Percentiles rank a stretch among this genome's conserved stretches.
These are phyloP conservation scores for Onychostoma macrolepis DNA, from an alignment of 2,113 vertebrate species.

Conservation along the genomic window DNA sequence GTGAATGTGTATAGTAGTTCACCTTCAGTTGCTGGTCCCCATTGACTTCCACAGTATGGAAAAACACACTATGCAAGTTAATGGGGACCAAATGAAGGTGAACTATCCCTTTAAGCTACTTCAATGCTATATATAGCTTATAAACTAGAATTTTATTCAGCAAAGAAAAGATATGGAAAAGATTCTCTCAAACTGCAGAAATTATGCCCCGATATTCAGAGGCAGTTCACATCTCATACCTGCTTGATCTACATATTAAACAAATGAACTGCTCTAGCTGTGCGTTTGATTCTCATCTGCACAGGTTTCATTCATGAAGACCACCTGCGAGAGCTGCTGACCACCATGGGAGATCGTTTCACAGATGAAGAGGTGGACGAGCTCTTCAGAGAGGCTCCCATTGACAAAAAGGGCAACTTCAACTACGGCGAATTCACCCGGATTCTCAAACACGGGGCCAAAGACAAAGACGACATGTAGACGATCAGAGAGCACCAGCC, in stretches of 20 bases:
- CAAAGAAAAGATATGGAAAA: not conserved
- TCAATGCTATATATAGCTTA: too few species aligned
- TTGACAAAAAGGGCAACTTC: slow-evolving; percentile 98
- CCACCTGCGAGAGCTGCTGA: slow-evolving; percentile 94
- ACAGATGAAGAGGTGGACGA: slow-evolving; percentile 97
- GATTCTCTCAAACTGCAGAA: not conserved
- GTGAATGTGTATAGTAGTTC: too few species aligned
- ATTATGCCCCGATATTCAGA: not conserved
- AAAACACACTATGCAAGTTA: too few species aligned
- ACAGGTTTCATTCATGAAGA: slow-evolving; percentile 94
- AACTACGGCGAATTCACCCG: slow-evolving; percentile 99
- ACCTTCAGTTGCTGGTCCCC: too few species aligned
- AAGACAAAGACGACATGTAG: slow-evolving; percentile 82
- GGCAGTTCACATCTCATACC: not conserved
- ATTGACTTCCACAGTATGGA: too few species aligned
- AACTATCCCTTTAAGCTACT: too few species aligned
- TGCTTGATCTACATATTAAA: not conserved
- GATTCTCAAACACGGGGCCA: slow-evolving; percentile 97
- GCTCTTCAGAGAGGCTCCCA: slow-evolving; percentile 96
- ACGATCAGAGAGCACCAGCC: not conserved
- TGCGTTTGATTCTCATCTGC: not conserved
- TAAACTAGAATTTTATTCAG: not conserved
- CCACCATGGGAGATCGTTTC: slow-evolving; percentile 98
- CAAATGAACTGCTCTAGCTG: not conserved
- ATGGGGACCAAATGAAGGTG: too few species aligned